Evolutionary conservation across 2,113 vertebrate species (phyloP), one percentile per base, ranked within the genome.

Genomic region (Muntiacus reevesi): DNA sequence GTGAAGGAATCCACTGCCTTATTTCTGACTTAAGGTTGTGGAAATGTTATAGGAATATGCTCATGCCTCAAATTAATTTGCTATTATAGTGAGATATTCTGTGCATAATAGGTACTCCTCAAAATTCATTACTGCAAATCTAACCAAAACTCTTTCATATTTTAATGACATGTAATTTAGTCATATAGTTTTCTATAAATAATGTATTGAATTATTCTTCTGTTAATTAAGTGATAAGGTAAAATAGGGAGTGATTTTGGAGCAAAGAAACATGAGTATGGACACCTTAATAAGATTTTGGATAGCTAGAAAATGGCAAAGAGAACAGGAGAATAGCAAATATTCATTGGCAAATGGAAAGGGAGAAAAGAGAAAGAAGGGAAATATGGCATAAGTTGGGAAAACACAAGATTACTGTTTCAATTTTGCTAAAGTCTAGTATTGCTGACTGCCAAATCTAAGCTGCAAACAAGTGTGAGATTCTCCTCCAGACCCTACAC

Each of bases 391-490:
- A 60, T 19, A 81, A 81, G 19, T 10, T 15, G 4, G 14, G n/a
- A 55, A 50, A 88, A 64, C 40, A 55, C 2, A 45, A 54, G 28
- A 64, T 45, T 64, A 67, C 27, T 40, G 4, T 79, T 81, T 55
- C 78, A 28, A 45, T 45, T 81, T 81, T 79, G 36, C 86, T 64
- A 59, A 94, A 55, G 36, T 14, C 13, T 45, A 3, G 9, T 55
- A 33, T 15, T 12, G 6, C 14, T 94, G 14, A 33, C 57, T 79
- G 27, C 71, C 57, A 79, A 62, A 54, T 54, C 27, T 33, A 79
- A 87, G n/a, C 28, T 5, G 52, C 45, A 3, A n/a, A 71, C 40
- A 55, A 40, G 8, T 0, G 0, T 36, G 6, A 27, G 17, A 16
- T 87, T 87, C 36, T 64, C 30, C 11, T 79, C 55, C 28, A 79